phyloP scores from a whole-genome alignment of 2,113 vertebrate species.

The Cichladusa arquata region DNA sequence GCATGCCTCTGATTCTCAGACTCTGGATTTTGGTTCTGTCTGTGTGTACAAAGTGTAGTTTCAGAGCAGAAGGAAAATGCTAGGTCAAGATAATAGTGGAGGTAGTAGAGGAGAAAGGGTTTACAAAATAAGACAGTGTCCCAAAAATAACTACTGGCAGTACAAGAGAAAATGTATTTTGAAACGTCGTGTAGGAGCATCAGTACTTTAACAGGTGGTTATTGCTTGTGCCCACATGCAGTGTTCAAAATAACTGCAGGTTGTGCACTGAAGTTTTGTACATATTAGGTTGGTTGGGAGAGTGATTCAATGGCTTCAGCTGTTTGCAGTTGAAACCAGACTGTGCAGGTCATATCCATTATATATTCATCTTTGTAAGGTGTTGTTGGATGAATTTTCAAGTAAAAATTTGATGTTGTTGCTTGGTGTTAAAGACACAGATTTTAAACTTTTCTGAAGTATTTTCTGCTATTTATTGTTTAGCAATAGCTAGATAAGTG shows the following conservation, averaged over 20 bases:
- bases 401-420: background rate
- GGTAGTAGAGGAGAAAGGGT: conserved; percentile 14
- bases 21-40: background rate
- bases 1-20: background rate
- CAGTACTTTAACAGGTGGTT: conserved; percentile 61
- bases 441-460: background rate
- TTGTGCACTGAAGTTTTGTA: conserved; percentile 40
- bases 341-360: background rate
- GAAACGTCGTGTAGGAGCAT: conserved; percentile 42
- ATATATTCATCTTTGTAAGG: background rate
- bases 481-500: background rate
- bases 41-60: background rate
- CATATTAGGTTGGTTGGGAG: background rate
- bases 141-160: conserved; percentile 47
- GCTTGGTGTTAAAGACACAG: background rate
- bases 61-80: background rate
- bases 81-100: conserved; percentile 1
- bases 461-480: background rate
- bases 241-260: conserved; percentile 54
- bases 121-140: background rate
- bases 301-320: background rate
- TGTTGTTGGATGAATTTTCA: background rate
- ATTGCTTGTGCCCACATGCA: conserved; percentile 46
- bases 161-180: conserved; percentile 54
- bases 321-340: background rate